Conservation (phyloP, 2,797 vertebrate genomes). For the Threskiornis aethiopicus region DNA sequence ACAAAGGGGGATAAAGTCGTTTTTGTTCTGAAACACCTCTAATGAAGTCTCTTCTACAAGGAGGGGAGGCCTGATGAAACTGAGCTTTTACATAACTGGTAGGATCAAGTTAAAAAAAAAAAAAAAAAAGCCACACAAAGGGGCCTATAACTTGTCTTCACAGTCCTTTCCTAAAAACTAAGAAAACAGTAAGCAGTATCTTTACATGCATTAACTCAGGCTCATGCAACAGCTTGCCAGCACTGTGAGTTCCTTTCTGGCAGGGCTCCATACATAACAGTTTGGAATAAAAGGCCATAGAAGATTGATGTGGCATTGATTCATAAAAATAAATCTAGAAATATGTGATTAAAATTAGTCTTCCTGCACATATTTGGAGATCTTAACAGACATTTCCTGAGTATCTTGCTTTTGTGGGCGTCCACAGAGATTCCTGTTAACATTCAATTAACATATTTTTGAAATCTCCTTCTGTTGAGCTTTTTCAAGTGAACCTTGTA, state of each 20-base stretch:
- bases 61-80: not conserved
- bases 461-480: constrained; percentile 37
- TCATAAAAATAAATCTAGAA: constrained; percentile 52
- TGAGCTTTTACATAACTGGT: not conserved
- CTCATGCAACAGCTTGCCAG: constrained; percentile 2
- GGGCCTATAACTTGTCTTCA: not conserved
- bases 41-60: not conserved
- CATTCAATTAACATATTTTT: constrained; percentile 56
- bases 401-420: constrained; percentile 41
- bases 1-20: not conserved
- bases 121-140: not conserved
- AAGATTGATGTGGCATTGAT: constrained; percentile 41
- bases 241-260: not conserved
- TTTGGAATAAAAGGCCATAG: constrained; percentile 38
- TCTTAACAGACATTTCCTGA: constrained; percentile 17
- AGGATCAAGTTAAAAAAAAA: not conserved
- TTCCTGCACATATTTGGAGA: constrained; percentile 37
- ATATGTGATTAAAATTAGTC: constrained; percentile 50
- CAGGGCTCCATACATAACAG: not conserved
- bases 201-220: not conserved
- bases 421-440: constrained; percentile 44
- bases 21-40: not conserved
- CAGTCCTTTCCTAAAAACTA: not conserved
- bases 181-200: not conserved
- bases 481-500: constrained; percentile 26